These are phyloP conservation scores for Choloepus hoffmanni DNA, from an alignment of 2,113 vertebrate genomes.

Conservation along the genomic window DNA sequence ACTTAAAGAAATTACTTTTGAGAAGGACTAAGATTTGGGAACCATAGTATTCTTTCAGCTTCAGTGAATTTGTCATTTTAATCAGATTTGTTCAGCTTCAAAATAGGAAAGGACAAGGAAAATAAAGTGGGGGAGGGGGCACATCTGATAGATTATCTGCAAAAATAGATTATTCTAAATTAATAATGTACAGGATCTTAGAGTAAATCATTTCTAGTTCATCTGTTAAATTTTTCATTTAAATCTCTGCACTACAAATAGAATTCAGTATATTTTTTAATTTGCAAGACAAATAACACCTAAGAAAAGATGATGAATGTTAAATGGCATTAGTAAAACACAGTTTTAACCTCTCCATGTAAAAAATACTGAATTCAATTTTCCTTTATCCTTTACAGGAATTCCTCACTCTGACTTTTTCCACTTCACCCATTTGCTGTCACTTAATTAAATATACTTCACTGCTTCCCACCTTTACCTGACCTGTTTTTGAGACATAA, in stretches of 20 bases:
- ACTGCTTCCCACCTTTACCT: not conserved
- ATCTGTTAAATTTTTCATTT: not conserved
- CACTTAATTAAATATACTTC: not conserved
- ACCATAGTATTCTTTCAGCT: not conserved
- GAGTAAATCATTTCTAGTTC: not conserved
- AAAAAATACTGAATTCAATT: not conserved
- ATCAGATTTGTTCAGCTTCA: conserved; percentile 16
- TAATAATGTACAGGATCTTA: not conserved
- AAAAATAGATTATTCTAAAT: conserved; percentile 31
- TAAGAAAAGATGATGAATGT: not conserved
- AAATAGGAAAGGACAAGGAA: not conserved
- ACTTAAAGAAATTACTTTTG: not conserved
- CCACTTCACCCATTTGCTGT: not conserved
- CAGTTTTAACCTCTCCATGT: not conserved
- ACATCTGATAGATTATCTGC: not conserved
- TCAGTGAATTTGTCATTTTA: conserved; percentile 46
- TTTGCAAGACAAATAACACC: not conserved
- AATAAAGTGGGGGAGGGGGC: not conserved
- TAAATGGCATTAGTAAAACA: not conserved
- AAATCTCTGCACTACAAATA: conserved; percentile 15
- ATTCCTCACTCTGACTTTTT: not conserved
- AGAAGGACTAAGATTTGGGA: not conserved
- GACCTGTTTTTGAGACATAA: not conserved
- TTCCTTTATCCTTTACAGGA: not conserved
- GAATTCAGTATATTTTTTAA: not conserved